Base-by-base conservation (phyloP, 2,113 vertebrate species). In the Pterocles burchelli region DNA sequence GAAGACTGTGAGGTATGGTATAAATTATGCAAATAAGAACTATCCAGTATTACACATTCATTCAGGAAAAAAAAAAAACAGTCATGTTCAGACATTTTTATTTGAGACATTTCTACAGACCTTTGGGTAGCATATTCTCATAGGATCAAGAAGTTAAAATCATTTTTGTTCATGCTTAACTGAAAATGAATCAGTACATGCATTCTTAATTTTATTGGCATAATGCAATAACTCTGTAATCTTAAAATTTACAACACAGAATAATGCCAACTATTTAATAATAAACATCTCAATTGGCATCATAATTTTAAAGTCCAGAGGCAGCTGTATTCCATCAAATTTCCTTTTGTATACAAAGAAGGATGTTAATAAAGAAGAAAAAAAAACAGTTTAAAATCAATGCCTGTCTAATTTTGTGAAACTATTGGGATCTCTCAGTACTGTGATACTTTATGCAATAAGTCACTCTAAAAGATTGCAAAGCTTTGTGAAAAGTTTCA, bases 401-500 rank as follows among this genome's bases (percentile, higher is more conserved):
- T 90, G 41, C 12, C 78, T 94, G 62, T 66, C 80, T 95, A 90
- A 96, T 94, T 97, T 96, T 97, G 36, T 92, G 84, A 97, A 96
- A 46, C 74, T 95, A 15, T 71, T 94, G 70, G 20, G 83, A 88
- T 95, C 22, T 83, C 70, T 73, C 22, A 63, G 31, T 88, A 63
- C 34, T 96, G 95, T 79, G 49, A 74, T 90, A 77, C 43, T 84
- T 90, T 86, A 89, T 91, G 51, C n/a, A 83, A 93, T 95, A 94
- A 96, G 82, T 95, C 76, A 85, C 89, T 97, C 79, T 96, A 95
- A 97, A 91, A 90, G 55, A 93, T 94, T 93, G 21, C 61, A 71
- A 9, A 62, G 72, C 49, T 96, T 96, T 96, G 71, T 95, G n/a
- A 90, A 77, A 97, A 95, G 62, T 97, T 98, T 98, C 96, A 98